phyloP scores from a whole-genome alignment of 2,113 vertebrate genomes.

The Dascyllus trimaculatus region DNA sequence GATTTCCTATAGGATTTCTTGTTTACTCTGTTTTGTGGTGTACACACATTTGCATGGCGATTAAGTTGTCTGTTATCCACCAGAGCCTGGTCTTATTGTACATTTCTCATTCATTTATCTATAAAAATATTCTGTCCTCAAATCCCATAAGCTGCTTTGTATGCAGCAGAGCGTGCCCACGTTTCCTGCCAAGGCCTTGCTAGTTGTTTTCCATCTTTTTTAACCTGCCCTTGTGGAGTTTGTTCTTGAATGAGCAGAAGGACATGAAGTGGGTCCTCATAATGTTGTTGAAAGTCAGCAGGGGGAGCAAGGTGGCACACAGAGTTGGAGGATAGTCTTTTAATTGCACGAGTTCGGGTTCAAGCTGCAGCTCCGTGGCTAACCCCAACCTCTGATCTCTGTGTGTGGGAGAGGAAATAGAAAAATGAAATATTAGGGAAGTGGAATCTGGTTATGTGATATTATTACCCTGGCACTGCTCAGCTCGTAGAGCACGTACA shows the following conservation, averaged over 20 bases:
- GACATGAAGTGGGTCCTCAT: background rate
- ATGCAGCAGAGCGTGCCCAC: conserved; percentile 14
- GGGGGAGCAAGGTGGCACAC: too few relatives aligned
- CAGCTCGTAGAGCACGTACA: background rate
- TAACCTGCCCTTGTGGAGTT: background rate
- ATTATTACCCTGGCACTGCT: background rate
- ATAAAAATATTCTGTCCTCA: conserved; percentile 33
- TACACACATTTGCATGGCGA: conserved; percentile 2
- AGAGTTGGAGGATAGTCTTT: too few relatives aligned
- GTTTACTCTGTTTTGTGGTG: background rate
- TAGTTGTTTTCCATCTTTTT: conserved; percentile 30
- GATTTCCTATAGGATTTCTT: conserved; percentile 3
- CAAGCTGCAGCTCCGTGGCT: background rate
- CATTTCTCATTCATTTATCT: conserved; percentile 37
- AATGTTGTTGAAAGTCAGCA: background rate
- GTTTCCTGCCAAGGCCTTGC: conserved; percentile 16
- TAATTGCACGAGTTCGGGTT: background rate
- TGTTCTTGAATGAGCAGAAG: background rate
- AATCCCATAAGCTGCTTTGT: conserved; percentile 61
- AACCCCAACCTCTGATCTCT: background rate
- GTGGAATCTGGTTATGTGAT: background rate
- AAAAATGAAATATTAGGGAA: background rate
- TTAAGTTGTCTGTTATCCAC: conserved; percentile 36
- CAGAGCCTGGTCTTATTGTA: conserved; percentile 30
- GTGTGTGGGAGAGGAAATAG: background rate